Evolutionary conservation across 2,888 invertebrate species (phyloP), one percentile per base, ranked within the genome.

Genomic region (Monopis laevigella): DNA sequence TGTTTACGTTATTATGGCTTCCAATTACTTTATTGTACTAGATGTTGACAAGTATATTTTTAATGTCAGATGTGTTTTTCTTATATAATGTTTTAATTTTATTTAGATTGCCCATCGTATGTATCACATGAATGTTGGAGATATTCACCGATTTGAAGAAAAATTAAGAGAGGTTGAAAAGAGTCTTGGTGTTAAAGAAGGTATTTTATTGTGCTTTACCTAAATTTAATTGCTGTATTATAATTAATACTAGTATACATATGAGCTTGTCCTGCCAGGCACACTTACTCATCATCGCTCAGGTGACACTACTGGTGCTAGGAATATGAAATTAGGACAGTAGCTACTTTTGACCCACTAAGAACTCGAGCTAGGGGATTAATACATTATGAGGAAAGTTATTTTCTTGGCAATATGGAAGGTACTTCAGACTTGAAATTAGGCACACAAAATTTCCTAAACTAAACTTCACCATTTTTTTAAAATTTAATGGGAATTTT

Each of bases 121-220:
- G 7, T 93, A 85, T 60, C 90, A 90, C 52, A 92, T 96, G 90
- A 90, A 91, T 58, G 87, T 95, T 6, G 90, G 90, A 0, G 92
- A 93, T 58, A 86, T 90, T 18, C 86, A 88, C 41, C 87, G 89
- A 50, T 93, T 98, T 65, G 98, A 98, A 68, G 90, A 92, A 53
- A 96, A 95, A 70, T 71, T 98, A 18, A 83, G 97, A 19, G 88
- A 89, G 50, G 90, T 90, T 1, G 98, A 98, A 68, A 81, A 85
- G 41, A 84, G 84, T 27, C 73, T 97, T 27, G 93, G 93, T 10
- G 90, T 97, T 35, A 84, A 82, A 55, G 88, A 90, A 61, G 93
- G 89, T 75, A 53, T 36, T 30, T 21, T 21, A 21, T 8, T 8
- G n/a, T n/a, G n/a, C n/a, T n/a, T n/a, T n/a, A n/a, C n/a, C n/a